phyloP scores from a whole-genome alignment of 2,113 vertebrate genomes.

The Dromiciops gliroides region DNA sequence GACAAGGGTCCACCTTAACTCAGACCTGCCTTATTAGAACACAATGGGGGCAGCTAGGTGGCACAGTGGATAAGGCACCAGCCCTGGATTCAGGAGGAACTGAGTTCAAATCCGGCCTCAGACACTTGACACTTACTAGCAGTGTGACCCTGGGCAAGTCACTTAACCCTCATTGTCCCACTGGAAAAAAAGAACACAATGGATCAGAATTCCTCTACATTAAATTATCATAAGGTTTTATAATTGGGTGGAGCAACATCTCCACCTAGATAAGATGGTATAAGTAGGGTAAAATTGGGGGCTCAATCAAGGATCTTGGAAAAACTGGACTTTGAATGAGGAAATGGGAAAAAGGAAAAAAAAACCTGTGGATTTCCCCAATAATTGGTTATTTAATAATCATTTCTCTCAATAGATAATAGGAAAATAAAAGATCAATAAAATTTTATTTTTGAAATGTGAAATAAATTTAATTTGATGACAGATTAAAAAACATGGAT shows the following conservation, averaged over 20 bases:
- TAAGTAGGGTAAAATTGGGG: not conserved
- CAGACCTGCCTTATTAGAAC: no score
- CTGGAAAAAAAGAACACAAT: no score
- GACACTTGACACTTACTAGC: no score
- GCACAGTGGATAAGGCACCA: no score
- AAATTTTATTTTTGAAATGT: not conserved
- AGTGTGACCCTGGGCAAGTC: no score
- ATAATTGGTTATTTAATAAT: not conserved
- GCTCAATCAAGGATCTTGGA: not conserved
- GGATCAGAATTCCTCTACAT: no score
- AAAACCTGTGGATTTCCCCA: not conserved
- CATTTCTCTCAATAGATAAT: not conserved
- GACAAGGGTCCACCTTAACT: no score
- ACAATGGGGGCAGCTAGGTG: no score
- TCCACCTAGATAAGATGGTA: not conserved
- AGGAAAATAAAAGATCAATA: not conserved
- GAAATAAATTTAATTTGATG: not conserved
- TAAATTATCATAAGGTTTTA: no score
- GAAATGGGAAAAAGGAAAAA: not conserved
- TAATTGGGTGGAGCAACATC: not conserved
- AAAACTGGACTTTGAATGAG: not conserved
- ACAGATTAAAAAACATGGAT: not conserved
- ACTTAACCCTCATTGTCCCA: no score
- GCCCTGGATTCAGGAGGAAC: no score
- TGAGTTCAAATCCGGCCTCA: no score